phyloP scores from a whole-genome alignment of 2,113 vertebrate species.

The Cromileptes altivelis region DNA sequence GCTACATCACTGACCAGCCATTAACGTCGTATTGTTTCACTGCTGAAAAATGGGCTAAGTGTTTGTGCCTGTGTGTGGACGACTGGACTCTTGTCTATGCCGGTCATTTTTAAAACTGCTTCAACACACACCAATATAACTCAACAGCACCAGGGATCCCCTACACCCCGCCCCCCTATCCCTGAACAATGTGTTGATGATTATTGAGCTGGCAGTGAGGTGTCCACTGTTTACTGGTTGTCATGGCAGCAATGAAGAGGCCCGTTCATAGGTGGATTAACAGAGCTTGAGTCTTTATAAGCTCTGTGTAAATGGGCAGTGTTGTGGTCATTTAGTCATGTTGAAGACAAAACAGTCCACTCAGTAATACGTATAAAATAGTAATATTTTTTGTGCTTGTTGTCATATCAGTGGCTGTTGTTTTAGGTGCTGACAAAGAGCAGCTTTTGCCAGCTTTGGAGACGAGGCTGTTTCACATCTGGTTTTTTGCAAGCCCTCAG shows the following conservation, averaged over 20 bases:
- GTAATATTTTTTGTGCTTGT: not conserved
- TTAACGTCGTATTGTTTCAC: constrained; percentile 53
- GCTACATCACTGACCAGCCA: constrained; percentile 32
- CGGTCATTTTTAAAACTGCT: constrained; percentile 31
- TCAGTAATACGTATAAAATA: not conserved
- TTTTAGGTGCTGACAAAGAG: constrained; percentile 10
- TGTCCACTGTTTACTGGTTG: constrained; percentile 79
- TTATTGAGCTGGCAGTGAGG: constrained; percentile 61
- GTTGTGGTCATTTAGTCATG: constrained; percentile 15
- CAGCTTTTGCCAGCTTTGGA: constrained; percentile 17
- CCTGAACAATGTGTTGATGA: constrained; percentile 43
- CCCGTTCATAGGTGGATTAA: constrained; percentile 71
- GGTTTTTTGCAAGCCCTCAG: not conserved
- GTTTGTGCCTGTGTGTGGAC: constrained; percentile 29
- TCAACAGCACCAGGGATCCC: constrained; percentile 10
- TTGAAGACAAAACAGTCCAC: not conserved
- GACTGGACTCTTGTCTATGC: not conserved
- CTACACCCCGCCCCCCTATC: not conserved
- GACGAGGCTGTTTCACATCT: not conserved
- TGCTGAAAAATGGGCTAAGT: constrained; percentile 22
- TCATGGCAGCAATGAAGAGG: constrained; percentile 76
- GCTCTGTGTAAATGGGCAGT: constrained; percentile 14
- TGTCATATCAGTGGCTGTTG: constrained; percentile 6
- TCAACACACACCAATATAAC: constrained; percentile 6
- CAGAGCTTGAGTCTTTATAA: constrained; percentile 61